A percentile compares a stretch with the other conserved stretches of the same genome.
Evolutionary conservation across 2,113 vertebrate genomes (phyloP).

Genomic region (Labeo catla): DNA sequence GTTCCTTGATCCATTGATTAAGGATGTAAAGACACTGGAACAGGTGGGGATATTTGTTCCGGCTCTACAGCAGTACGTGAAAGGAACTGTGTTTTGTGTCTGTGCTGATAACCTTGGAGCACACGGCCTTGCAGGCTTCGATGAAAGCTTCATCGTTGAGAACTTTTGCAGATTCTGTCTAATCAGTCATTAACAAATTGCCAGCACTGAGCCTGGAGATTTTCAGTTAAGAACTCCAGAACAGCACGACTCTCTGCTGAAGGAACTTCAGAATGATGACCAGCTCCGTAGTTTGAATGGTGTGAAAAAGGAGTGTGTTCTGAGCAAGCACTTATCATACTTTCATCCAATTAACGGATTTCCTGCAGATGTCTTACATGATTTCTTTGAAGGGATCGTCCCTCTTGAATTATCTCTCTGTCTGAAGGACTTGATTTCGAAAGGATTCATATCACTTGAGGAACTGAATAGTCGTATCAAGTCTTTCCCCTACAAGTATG

Average conservation of each 20-base stretch:
- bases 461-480: not conserved
- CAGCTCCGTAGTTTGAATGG: not conserved
- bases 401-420: not conserved
- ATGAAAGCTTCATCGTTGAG: too few species aligned
- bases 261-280: not conserved
- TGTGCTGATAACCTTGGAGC: too few species aligned
- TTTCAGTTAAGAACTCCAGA: not conserved
- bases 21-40: too few species aligned
- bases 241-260: not conserved
- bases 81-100: too few species aligned
- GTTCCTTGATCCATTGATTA: too few species aligned
- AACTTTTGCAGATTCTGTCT: too few species aligned
- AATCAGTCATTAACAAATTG: too few species aligned
- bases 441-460: conserved; percentile 1
- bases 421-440: conserved; percentile 35
- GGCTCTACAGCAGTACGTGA: too few species aligned
- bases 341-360: conserved; percentile 47
- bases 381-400: conserved; percentile 9
- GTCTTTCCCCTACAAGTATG: conserved; percentile 19
- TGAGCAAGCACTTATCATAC: conserved; percentile 21
- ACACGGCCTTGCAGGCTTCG: too few species aligned
- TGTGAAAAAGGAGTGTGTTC: conserved; percentile 40
- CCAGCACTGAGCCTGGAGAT: not conserved
- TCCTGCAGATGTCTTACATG: conserved; percentile 41
- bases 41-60: too few species aligned